These are phyloP conservation scores for Penaeus japonicus DNA, from an alignment of 1,140 invertebrate species.

Conservation along the genomic window DNA sequence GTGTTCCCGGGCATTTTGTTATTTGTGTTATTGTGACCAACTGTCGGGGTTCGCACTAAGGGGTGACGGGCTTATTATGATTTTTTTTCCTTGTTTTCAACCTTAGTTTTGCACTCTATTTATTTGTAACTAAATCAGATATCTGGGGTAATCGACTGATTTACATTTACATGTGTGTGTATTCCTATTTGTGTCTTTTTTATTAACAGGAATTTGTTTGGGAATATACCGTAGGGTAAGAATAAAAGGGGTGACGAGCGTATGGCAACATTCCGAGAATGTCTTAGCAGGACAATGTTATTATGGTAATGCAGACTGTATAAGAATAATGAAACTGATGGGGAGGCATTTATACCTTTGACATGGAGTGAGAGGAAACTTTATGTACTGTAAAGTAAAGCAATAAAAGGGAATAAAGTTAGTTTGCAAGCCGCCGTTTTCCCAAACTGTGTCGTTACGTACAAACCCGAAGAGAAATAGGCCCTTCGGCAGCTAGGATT, in stretches of 20 bases:
- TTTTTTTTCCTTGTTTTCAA: too few species aligned
- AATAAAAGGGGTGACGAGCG: background rate
- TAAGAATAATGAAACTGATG: background rate
- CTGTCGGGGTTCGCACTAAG: background rate
- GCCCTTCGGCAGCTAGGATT: background rate
- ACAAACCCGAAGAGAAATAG: background rate
- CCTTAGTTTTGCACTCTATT: too few species aligned
- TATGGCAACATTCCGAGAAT: constrained; percentile 24
- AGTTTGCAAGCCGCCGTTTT: background rate
- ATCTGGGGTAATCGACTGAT: too few species aligned
- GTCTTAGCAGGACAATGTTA: constrained; percentile 25
- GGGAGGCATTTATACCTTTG: constrained; percentile 27
- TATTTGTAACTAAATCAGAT: too few species aligned
- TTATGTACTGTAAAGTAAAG: constrained; percentile 4
- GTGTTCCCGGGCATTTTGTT: constrained; percentile 1
- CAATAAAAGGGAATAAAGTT: background rate
- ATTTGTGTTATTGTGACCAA: constrained; percentile 9
- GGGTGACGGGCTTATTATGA: background rate
- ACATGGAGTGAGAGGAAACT: constrained; percentile 25
- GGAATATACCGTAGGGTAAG: too few species aligned
- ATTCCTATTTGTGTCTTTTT: too few species aligned
- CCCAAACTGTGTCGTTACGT: background rate
- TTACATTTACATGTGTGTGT: too few species aligned
- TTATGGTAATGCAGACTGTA: constrained; percentile 27
- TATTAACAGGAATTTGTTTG: too few species aligned